Conservation (phyloP, 2,113 vertebrate species). For the Vidua chalybeata region DNA sequence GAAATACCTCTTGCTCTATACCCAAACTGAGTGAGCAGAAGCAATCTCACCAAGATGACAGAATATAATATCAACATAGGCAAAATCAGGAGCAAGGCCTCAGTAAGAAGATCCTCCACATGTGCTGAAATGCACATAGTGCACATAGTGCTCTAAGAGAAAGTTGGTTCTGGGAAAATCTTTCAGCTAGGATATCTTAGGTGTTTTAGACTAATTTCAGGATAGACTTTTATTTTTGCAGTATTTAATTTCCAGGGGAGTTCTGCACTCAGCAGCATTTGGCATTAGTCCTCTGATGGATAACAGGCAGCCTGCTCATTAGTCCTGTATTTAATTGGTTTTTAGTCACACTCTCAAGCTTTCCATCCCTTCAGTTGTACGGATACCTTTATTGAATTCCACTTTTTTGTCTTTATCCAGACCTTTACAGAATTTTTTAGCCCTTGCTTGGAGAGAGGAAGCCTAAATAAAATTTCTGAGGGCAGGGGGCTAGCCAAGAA, state of each 20-base stretch:
- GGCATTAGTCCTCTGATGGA: neutral
- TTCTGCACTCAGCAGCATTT: neutral
- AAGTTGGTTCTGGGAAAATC: fast-evolving
- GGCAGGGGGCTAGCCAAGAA: neutral
- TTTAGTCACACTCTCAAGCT: neutral
- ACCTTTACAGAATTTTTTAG: neutral
- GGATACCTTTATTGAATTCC: neutral
- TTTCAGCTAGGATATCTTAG: neutral
- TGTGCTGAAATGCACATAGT: too few species aligned
- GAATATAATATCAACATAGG: neutral
- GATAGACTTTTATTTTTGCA: neutral
- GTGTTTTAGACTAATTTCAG: neutral
- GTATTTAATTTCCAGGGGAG: neutral
- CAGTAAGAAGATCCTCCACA: neutral
- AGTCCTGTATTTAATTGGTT: neutral
- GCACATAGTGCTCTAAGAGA: neutral
- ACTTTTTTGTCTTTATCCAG: neutral
- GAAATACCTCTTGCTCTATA: neutral
- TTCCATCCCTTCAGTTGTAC: neutral
- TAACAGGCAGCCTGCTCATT: neutral
- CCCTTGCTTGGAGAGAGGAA: neutral
- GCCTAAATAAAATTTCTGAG: neutral
- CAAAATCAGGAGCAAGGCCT: neutral
- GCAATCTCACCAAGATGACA: neutral
- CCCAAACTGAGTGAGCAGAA: neutral